Percentiles rank a stretch among this genome's conserved stretches.
Evolutionary conservation across 2,113 vertebrate species (phyloP).

Genomic region (Canis aureus): DNA sequence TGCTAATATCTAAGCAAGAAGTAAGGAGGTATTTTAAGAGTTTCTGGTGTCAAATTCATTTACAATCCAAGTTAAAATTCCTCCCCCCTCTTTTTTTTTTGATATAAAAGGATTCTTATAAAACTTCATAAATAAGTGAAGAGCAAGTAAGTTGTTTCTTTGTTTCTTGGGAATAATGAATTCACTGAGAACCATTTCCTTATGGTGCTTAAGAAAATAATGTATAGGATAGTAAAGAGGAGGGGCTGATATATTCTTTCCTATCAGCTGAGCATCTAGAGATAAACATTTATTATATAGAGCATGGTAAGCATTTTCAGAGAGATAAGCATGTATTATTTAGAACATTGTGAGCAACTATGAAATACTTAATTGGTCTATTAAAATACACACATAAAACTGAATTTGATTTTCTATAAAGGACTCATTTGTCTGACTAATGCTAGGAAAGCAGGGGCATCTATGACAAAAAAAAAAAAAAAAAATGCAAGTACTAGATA

Average conservation of each 20-base stretch:
- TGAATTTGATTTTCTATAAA: neutral
- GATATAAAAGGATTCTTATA: neutral
- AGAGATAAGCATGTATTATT: neutral
- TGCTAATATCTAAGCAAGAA: constrained; percentile 82
- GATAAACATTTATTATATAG: neutral
- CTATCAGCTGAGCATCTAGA: neutral
- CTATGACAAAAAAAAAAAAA: neutral
- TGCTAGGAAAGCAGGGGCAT: neutral
- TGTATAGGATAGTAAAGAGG: neutral
- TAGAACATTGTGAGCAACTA: neutral
- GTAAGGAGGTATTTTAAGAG: constrained; percentile 76
- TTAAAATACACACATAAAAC: neutral
- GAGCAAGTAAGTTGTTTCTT: neutral
- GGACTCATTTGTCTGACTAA: neutral
- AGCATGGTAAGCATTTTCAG: neutral
- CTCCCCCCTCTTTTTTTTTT: neutral
- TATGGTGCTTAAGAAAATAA: constrained; percentile 9
- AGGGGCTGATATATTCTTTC: neutral
- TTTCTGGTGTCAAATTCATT: constrained; percentile 32
- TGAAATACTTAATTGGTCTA: neutral
- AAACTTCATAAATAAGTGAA: neutral
- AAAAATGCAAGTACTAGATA: neutral
- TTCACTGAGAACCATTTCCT: neutral
- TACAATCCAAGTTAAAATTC: neutral
- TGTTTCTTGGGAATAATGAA: neutral